Evolutionary conservation across 2,888 invertebrate species (phyloP).

Genomic region (Piscicola geometra): DNA sequence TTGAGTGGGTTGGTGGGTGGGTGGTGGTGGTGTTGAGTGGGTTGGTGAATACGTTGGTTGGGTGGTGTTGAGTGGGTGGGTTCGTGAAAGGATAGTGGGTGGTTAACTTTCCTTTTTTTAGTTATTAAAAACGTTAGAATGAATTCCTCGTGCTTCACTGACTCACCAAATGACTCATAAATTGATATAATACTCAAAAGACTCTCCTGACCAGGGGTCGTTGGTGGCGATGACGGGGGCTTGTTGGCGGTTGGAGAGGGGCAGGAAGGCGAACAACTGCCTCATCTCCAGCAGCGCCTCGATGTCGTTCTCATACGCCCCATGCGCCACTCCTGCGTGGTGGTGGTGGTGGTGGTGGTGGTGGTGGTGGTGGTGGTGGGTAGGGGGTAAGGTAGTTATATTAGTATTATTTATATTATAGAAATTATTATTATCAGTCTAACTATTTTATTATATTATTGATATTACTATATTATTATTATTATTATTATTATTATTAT

Average conservation of each 20-base stretch:
- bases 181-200: not conserved
- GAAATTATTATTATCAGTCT: not conserved
- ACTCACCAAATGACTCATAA: not conserved
- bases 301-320: constrained; percentile 66
- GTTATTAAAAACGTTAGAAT: not conserved
- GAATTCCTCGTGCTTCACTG: not conserved
- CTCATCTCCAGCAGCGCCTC: constrained; percentile 63
- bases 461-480: not conserved
- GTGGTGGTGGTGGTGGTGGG: not conserved
- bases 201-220: constrained; percentile 60
- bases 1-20: too few species aligned
- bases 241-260: constrained; percentile 61
- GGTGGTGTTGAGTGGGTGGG: too few species aligned
- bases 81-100: too few species aligned
- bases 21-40: too few species aligned
- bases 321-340: constrained; percentile 61
- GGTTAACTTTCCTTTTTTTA: not conserved
- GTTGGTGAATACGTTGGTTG: too few species aligned
- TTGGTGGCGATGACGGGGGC: constrained; percentile 57
- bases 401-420: not conserved
- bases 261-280: constrained; percentile 63
- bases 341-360: not conserved
- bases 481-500: not conserved
- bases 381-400: not conserved
- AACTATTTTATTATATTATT: too few species aligned